Percentiles rank a stretch among this genome's conserved stretches.
phyloP scores from a whole-genome alignment of 2,888 invertebrate genomes.

The Halictus quadricinctus region DNA sequence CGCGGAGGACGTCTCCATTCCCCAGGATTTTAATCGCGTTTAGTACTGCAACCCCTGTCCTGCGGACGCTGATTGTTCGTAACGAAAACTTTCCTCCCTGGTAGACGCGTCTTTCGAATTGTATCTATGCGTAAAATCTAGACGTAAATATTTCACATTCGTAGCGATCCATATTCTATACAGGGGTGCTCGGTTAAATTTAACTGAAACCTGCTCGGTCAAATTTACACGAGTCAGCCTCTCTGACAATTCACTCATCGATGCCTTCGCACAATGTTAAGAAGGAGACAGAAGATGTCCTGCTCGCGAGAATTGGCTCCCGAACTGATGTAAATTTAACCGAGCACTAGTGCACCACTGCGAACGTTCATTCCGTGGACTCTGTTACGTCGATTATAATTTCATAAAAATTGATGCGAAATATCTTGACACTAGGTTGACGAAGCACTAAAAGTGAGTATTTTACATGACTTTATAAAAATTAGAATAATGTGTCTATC shows the following conservation, averaged over 20 bases:
- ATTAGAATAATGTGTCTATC: too few relatives aligned
- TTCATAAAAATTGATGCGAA: too few relatives aligned
- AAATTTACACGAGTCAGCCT: not conserved
- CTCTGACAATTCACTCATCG: too few relatives aligned
- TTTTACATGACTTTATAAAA: too few relatives aligned
- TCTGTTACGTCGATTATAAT: too few relatives aligned
- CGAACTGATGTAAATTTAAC: not conserved
- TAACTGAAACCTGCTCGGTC: not conserved
- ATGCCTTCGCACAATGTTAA: too few relatives aligned
- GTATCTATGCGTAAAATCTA: not conserved
- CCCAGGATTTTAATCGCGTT: constrained; percentile 8
- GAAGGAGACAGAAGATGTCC: too few relatives aligned
- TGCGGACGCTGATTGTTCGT: not conserved
- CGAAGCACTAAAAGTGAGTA: too few relatives aligned
- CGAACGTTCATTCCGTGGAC: too few relatives aligned
- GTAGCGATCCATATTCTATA: not conserved
- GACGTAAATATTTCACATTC: not conserved
- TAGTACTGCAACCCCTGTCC: not conserved
- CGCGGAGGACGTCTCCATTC: not conserved
- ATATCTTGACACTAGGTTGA: too few relatives aligned
- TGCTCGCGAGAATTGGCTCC: too few relatives aligned
- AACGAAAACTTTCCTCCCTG: constrained; percentile 1
- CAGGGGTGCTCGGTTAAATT: not conserved
- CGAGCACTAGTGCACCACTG: not conserved
- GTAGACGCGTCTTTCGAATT: not conserved